A percentile compares a stretch with the other conserved stretches of the same genome.
phyloP scores from a whole-genome alignment of 2,888 invertebrate genomes.

The Iselma pallidipennis region DNA sequence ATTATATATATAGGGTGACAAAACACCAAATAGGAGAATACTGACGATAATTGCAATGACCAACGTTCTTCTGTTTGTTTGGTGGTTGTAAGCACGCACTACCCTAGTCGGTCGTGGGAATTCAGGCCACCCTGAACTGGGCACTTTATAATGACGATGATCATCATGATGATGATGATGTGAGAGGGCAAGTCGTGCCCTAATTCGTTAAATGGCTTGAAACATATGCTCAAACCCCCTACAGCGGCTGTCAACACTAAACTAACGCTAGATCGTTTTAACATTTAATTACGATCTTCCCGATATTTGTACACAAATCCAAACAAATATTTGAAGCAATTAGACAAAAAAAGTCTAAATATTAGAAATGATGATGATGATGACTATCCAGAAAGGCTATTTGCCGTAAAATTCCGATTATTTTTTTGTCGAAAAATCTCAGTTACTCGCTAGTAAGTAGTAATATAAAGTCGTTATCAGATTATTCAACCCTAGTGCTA shows the following conservation, averaged over 20 bases:
- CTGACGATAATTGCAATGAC: conserved; percentile 45
- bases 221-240: conserved; percentile 49
- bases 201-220: conserved; percentile 57
- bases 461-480: conserved; percentile 51
- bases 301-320: not conserved
- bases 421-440: not conserved
- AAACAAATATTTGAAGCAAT: not conserved
- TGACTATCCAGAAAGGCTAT: not conserved
- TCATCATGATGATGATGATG: conserved; percentile 24
- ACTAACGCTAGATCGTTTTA: not conserved
- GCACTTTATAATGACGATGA: conserved; percentile 45
- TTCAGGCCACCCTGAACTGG: conserved; percentile 32
- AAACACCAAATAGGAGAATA: conserved; percentile 35
- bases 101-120: conserved; percentile 52
- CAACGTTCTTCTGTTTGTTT: conserved; percentile 48
- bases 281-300: not conserved
- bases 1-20: not conserved
- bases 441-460: conserved; percentile 34
- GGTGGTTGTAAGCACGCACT: conserved; percentile 52
- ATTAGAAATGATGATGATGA: not conserved
- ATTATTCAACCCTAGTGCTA: conserved; percentile 47
- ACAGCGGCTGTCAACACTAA: conserved; percentile 17
- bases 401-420: not conserved
- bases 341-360: too few relatives aligned
- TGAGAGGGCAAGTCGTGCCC: conserved; percentile 47